These are phyloP conservation scores for Rousettus madagascariensis DNA, from an alignment of 2,797 vertebrate genomes.

Conservation along the genomic window DNA sequence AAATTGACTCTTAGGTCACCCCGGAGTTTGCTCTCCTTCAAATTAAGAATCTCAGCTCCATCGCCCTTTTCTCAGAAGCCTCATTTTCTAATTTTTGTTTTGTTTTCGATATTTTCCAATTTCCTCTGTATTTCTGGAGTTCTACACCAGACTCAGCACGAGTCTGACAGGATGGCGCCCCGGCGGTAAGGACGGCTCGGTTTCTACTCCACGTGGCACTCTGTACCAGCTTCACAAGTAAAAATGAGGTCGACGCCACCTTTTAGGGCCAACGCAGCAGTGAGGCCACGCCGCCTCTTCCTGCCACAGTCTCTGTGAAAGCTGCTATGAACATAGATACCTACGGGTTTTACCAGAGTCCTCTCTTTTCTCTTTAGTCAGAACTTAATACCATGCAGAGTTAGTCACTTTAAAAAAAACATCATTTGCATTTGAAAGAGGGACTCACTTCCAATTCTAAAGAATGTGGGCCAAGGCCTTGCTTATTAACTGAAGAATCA, in stretches of 20 bases:
- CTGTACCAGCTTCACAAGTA: background rate
- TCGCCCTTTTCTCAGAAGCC: background rate
- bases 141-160: background rate
- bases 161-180: background rate
- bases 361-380: constrained; percentile 11
- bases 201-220: background rate
- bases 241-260: constrained; percentile 44
- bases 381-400: background rate
- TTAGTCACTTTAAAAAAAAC: constrained; percentile 3
- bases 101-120: background rate
- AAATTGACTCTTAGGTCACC: background rate
- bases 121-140: constrained; percentile 1
- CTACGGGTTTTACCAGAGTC: background rate
- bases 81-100: constrained; percentile 37
- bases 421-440: constrained; percentile 71
- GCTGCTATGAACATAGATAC: constrained; percentile 6
- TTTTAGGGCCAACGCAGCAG: background rate
- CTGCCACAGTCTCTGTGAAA: constrained; percentile 3
- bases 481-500: constrained; percentile 47
- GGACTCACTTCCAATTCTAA: constrained; percentile 32
- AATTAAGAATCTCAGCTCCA: background rate
- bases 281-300: constrained; percentile 27
- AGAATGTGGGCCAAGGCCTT: background rate
- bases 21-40: background rate
- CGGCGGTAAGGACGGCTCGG: background rate